These are phyloP conservation scores for Beaufortia kweichowensis DNA, from an alignment of 2,113 vertebrate genomes.

Conservation along the genomic window DNA sequence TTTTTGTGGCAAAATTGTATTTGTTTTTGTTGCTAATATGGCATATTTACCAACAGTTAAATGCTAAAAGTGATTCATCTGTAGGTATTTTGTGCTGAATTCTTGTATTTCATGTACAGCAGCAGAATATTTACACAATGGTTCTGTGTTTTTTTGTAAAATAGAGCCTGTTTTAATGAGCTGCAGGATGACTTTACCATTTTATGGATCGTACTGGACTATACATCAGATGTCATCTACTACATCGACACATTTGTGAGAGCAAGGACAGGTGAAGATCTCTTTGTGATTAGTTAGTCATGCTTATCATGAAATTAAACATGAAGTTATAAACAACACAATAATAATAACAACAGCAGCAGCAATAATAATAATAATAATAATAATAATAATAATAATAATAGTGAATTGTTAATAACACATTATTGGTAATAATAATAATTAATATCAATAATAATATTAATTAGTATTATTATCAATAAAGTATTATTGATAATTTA, in stretches of 20 bases:
- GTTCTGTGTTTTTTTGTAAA: neutral
- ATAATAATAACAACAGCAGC: too few relatives aligned
- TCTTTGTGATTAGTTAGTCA: neutral
- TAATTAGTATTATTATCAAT: too few relatives aligned
- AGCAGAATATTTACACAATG: neutral
- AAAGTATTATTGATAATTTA: too few relatives aligned
- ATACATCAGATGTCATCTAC: slow-evolving; percentile 82
- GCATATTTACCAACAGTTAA: too few relatives aligned
- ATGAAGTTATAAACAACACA: neutral
- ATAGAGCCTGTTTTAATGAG: slow-evolving; percentile 91
- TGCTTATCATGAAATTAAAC: neutral
- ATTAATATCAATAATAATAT: too few relatives aligned
- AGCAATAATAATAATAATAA: too few relatives aligned
- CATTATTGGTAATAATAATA: too few relatives aligned
- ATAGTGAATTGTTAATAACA: too few relatives aligned
- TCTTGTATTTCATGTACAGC: neutral
- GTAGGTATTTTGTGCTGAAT: neutral
- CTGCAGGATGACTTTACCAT: slow-evolving; percentile 76
- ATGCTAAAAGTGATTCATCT: too few relatives aligned
- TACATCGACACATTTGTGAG: slow-evolving; percentile 79
- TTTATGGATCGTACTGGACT: slow-evolving; percentile 88
- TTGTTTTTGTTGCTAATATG: too few relatives aligned
- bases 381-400: too few relatives aligned
- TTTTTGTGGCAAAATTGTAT: too few relatives aligned
- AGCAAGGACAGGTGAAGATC: slow-evolving; percentile 80